Percentiles rank a stretch among this genome's conserved stretches.
These are phyloP conservation scores for Zaprionus vittiger DNA, from an alignment of 1,140 invertebrate species.

Conservation along the genomic window DNA sequence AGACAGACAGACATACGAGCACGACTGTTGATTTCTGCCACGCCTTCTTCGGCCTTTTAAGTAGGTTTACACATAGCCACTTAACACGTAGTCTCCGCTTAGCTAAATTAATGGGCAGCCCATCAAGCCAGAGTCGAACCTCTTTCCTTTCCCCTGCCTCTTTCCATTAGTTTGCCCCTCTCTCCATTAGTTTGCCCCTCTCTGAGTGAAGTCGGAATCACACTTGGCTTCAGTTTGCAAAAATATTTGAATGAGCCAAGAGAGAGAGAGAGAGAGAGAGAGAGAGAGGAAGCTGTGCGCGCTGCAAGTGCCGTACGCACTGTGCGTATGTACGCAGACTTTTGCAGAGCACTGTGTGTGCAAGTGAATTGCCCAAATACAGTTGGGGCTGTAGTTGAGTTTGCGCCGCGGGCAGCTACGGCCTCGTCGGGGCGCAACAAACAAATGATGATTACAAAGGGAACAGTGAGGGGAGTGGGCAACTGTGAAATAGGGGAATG, in stretches of 20 bases:
- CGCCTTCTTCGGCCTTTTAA: no score
- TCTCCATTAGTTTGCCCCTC: neutral
- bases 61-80: neutral
- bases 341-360: neutral
- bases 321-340: neutral
- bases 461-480: neutral
- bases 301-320: neutral
- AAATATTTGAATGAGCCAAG: neutral
- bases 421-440: neutral
- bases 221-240: neutral
- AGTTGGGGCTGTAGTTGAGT: no score
- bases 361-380: neutral
- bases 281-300: neutral
- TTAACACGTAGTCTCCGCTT: neutral
- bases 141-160: neutral
- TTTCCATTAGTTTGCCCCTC: neutral
- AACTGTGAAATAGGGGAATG: no score
- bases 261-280: neutral
- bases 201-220: neutral
- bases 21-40: no score
- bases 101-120: neutral
- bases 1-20: neutral
- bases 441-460: slow-evolving; percentile 5
- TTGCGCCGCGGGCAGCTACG: neutral
- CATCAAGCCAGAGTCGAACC: neutral